These are phyloP conservation scores for Archivesica marissinica DNA, from an alignment of 1,140 invertebrate species.

Conservation along the genomic window DNA sequence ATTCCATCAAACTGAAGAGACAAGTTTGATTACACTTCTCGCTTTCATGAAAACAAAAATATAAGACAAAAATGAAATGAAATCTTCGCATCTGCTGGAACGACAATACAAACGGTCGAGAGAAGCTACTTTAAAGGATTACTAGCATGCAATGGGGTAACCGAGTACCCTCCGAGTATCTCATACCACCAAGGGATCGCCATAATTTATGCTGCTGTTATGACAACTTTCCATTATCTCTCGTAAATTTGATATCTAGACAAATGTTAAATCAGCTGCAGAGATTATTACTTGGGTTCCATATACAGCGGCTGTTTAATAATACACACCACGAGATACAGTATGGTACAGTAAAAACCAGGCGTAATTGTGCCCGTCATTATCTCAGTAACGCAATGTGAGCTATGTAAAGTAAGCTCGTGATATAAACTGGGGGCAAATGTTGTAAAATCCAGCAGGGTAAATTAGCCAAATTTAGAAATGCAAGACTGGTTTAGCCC, in stretches of 20 bases:
- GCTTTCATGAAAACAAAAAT: too few relatives aligned
- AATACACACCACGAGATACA: constrained; percentile 17
- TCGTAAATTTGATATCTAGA: constrained; percentile 11
- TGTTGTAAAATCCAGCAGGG: constrained; percentile 20
- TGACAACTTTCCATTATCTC: too few relatives aligned
- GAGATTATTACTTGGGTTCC: constrained; percentile 20
- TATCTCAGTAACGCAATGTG: not conserved
- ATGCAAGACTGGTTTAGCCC: constrained; percentile 16
- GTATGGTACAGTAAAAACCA: not conserved
- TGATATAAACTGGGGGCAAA: not conserved
- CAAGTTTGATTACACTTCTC: too few relatives aligned
- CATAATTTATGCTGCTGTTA: too few relatives aligned
- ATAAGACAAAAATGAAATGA: too few relatives aligned
- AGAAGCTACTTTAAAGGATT: too few relatives aligned
- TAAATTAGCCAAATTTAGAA: constrained; percentile 16
- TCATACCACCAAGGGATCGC: too few relatives aligned
- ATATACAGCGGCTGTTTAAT: constrained; percentile 27
- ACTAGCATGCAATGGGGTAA: too few relatives aligned
- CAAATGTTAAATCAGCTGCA: constrained; percentile 45
- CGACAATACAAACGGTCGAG: too few relatives aligned
- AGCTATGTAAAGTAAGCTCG: not conserved
- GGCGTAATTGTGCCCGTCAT: constrained; percentile 4
- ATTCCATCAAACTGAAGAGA: too few relatives aligned
- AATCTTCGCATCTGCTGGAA: too few relatives aligned
- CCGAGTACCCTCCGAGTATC: too few relatives aligned